These are phyloP conservation scores for Eurypyga helias DNA, from an alignment of 2,113 vertebrate genomes.

Conservation along the genomic window DNA sequence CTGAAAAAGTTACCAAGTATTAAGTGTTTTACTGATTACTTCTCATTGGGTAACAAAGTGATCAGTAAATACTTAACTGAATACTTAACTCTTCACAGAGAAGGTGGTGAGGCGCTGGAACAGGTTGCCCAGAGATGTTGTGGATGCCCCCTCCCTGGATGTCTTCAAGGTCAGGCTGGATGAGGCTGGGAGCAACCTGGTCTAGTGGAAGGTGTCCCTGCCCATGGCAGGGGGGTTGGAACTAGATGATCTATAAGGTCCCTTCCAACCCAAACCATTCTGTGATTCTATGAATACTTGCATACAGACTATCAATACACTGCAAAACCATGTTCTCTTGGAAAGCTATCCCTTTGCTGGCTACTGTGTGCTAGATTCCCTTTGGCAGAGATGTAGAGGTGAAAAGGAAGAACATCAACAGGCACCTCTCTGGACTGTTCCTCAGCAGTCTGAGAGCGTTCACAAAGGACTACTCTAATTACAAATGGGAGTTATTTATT, in stretches of 20 bases:
- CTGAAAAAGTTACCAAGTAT: neutral
- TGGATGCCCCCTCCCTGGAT: too few relatives aligned
- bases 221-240: too few relatives aligned
- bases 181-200: too few relatives aligned
- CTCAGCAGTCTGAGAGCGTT: neutral
- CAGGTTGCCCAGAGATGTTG: too few relatives aligned
- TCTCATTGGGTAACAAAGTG: neutral
- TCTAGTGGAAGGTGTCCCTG: too few relatives aligned
- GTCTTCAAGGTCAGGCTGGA: too few relatives aligned
- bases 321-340: neutral
- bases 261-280: too few relatives aligned
- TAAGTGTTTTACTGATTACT: neutral
- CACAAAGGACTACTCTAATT: neutral
- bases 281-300: neutral
- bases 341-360: neutral
- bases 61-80: neutral
- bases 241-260: too few relatives aligned
- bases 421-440: neutral
- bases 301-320: neutral
- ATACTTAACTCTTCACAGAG: too few relatives aligned
- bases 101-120: too few relatives aligned
- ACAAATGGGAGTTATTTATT: neutral
- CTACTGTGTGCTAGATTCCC: neutral
- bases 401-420: neutral
- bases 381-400: neutral